These are phyloP conservation scores for Acridotheres tristis DNA, from an alignment of 2,797 vertebrate genomes.

Conservation along the genomic window DNA sequence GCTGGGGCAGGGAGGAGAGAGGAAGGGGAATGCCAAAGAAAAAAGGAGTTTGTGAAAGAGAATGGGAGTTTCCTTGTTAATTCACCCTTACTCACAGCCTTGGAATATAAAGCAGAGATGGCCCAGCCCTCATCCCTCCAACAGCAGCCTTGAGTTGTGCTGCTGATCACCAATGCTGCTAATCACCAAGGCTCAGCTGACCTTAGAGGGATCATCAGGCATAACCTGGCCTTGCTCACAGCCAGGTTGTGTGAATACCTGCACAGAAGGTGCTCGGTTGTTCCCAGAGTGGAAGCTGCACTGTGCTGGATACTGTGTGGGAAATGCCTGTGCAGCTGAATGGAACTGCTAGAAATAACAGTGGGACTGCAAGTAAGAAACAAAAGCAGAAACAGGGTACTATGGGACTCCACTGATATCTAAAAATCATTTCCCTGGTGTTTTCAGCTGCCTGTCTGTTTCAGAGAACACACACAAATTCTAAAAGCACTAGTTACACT, in stretches of 20 bases:
- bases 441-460: conserved; percentile 34
- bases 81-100: no score
- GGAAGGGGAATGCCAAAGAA: background rate
- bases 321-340: background rate
- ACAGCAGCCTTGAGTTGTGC: background rate
- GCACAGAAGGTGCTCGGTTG: accelerated
- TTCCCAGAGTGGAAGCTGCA: background rate
- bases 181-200: background rate
- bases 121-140: background rate
- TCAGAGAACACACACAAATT: conserved; percentile 12
- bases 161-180: background rate
- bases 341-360: background rate
- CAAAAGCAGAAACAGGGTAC: background rate
- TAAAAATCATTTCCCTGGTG: background rate
- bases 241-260: background rate
- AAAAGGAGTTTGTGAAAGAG: background rate
- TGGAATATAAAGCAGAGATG: background rate
- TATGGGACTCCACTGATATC: background rate
- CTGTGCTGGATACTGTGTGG: accelerated
- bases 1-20: background rate
- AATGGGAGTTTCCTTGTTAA: background rate
- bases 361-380: background rate
- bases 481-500: conserved; percentile 17
- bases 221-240: background rate
- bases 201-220: background rate